phyloP scores from a whole-genome alignment of 2,113 vertebrate species.

The Macaca fascicularis region DNA sequence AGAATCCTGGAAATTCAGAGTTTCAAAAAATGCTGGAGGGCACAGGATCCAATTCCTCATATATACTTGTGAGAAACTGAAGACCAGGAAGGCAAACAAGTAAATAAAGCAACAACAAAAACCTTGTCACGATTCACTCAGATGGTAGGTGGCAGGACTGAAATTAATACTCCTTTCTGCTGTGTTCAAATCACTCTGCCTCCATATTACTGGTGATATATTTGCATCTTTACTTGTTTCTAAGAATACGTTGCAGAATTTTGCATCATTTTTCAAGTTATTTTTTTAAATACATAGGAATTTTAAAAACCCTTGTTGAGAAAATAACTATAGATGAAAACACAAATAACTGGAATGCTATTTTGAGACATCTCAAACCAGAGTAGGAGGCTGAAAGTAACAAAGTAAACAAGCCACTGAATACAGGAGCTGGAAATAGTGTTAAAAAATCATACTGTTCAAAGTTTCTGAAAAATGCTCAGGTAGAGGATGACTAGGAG shows the following conservation, averaged over 20 bases:
- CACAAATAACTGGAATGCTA: slow-evolving; percentile 62
- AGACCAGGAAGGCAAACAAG: not conserved
- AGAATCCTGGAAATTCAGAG: not conserved
- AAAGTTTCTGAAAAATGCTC: not conserved
- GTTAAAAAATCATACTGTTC: not conserved
- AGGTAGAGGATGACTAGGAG: not conserved
- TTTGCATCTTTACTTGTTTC: slow-evolving; percentile 37
- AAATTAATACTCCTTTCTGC: not conserved
- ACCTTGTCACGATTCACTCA: not conserved
- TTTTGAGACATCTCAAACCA: slow-evolving; percentile 60
- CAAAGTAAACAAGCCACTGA: slow-evolving; percentile 45
- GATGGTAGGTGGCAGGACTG: not conserved
- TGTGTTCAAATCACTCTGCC: not conserved
- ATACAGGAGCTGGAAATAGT: slow-evolving; percentile 48
- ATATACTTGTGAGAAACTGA: not conserved
- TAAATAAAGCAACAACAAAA: not conserved
- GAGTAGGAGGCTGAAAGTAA: slow-evolving; percentile 48
- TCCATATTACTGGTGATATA: not conserved
- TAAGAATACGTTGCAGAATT: not conserved
- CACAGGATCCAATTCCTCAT: not conserved
- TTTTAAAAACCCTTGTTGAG: slow-evolving; percentile 59
- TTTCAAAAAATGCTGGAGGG: not conserved
- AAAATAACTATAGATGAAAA: slow-evolving; percentile 69
- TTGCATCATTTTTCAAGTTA: slow-evolving; percentile 34
- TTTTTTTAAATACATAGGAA: not conserved